Conservation (phyloP, 1,140 invertebrate species). For the Zaprionus taronus region DNA sequence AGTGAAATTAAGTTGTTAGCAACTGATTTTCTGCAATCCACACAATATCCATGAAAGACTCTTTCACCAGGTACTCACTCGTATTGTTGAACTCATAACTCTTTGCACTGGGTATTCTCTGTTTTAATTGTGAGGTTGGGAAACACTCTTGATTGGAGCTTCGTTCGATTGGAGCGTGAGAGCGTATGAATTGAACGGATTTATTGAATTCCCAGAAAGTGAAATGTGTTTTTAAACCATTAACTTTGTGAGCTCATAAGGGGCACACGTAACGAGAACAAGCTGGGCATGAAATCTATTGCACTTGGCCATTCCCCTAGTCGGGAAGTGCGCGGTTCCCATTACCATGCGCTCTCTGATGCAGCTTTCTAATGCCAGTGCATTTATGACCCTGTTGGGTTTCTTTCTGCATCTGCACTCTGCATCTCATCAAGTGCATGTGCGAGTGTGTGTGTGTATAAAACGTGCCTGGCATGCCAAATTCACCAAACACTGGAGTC, state of each 20-base stretch:
- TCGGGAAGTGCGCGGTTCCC: background rate
- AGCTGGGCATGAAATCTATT: slow-evolving; percentile 59
- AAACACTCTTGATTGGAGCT: slow-evolving; percentile 10
- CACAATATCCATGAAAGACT: slow-evolving; percentile 14
- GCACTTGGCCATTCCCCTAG: slow-evolving; percentile 21
- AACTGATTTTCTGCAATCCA: slow-evolving; percentile 58
- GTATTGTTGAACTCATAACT: background rate
- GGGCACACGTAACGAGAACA: slow-evolving; percentile 67
- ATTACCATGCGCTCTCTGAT: slow-evolving; percentile 36
- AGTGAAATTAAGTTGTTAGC: slow-evolving; percentile 73
- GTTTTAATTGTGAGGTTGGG: slow-evolving; percentile 55
- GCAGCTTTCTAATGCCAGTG: slow-evolving; percentile 68
- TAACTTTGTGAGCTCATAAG: slow-evolving; percentile 23
- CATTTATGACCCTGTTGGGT: slow-evolving; percentile 65
- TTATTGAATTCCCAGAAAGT: slow-evolving; percentile 78
- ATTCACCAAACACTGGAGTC: slow-evolving; percentile 33
- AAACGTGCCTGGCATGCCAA: slow-evolving; percentile 75
- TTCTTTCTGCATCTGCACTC: slow-evolving; percentile 42
- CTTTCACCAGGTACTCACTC: background rate
- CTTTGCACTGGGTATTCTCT: background rate
- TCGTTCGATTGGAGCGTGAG: slow-evolving; percentile 53
- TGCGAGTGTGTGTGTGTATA: slow-evolving; percentile 39
- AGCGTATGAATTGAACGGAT: slow-evolving; percentile 35
- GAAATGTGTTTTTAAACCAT: slow-evolving; percentile 63
- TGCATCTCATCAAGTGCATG: slow-evolving; percentile 51